Evolutionary conservation across 2,888 invertebrate genomes (phyloP).

Genomic region (Ophion ventricosus): DNA sequence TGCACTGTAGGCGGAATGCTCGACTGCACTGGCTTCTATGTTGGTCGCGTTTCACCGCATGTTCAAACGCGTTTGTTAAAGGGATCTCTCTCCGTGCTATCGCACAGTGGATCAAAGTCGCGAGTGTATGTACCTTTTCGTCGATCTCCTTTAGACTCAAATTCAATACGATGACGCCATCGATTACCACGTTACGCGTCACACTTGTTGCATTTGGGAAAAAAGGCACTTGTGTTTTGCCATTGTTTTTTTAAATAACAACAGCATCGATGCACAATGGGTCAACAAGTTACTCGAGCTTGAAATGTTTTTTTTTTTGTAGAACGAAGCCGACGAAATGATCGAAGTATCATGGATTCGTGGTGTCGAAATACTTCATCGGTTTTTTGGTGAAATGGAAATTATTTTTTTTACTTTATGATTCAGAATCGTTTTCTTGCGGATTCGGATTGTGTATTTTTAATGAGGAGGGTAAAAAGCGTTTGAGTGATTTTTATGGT

Average conservation of each 20-base stretch:
- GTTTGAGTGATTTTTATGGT: too few relatives aligned
- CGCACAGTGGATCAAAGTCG: neutral
- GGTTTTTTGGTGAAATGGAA: too few relatives aligned
- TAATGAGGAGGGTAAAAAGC: too few relatives aligned
- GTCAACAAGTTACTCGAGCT: neutral
- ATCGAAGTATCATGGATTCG: too few relatives aligned
- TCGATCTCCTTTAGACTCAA: neutral
- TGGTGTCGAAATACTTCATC: too few relatives aligned
- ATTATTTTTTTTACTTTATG: too few relatives aligned
- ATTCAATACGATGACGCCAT: neutral
- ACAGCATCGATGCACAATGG: neutral
- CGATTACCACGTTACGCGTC: neutral
- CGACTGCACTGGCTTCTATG: conserved; percentile 31
- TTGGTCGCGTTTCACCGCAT: conserved; percentile 24
- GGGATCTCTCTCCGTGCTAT: conserved; percentile 1
- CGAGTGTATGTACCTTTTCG: neutral
- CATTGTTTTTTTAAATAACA: neutral
- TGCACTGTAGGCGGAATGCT: conserved; percentile 32
- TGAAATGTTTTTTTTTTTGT: neutral
- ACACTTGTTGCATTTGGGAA: neutral
- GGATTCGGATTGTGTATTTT: too few relatives aligned
- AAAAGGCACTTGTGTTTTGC: too few relatives aligned
- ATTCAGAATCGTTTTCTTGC: too few relatives aligned
- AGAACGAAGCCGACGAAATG: neutral
- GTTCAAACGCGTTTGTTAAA: conserved; percentile 22